These are phyloP conservation scores for Pygoscelis antarcticus DNA, from an alignment of 2,113 vertebrate species.

Conservation along the genomic window DNA sequence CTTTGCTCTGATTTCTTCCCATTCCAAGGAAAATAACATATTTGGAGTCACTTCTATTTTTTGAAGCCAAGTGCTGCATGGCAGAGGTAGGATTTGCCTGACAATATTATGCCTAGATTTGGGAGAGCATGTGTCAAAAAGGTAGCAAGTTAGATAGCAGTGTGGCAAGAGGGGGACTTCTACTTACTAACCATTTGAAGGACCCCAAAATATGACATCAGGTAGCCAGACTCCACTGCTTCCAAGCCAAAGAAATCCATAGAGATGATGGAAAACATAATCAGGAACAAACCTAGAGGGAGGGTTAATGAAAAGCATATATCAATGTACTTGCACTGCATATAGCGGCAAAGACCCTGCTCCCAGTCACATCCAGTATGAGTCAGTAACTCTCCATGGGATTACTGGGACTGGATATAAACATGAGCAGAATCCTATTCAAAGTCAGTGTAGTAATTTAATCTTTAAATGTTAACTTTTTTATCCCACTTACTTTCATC, in stretches of 20 bases:
- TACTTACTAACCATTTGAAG: conserved; percentile 87
- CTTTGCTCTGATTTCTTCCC: background rate
- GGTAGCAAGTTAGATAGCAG: background rate
- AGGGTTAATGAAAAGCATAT: background rate
- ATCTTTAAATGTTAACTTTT: conserved; percentile 47
- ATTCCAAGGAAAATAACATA: background rate
- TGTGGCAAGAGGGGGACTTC: background rate
- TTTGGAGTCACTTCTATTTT: background rate
- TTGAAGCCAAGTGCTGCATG: background rate
- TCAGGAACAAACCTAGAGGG: conserved; percentile 85
- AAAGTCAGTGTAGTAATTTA: conserved; percentile 23
- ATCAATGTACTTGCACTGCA: background rate
- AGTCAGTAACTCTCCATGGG: conserved; percentile 8
- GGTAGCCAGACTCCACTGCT: conserved; percentile 84
- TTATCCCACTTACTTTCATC: conserved; percentile 54
- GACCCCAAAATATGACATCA: conserved; percentile 89
- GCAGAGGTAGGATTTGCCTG: background rate
- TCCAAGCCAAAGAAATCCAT: conserved; percentile 89
- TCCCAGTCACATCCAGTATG: background rate
- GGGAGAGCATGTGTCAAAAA: background rate
- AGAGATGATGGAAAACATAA: conserved; percentile 92
- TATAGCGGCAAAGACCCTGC: background rate
- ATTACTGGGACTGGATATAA: background rate
- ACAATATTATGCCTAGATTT: background rate
- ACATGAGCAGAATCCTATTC: background rate